phyloP scores from a whole-genome alignment of 2,797 vertebrate species.

The Chelonia mydas region DNA sequence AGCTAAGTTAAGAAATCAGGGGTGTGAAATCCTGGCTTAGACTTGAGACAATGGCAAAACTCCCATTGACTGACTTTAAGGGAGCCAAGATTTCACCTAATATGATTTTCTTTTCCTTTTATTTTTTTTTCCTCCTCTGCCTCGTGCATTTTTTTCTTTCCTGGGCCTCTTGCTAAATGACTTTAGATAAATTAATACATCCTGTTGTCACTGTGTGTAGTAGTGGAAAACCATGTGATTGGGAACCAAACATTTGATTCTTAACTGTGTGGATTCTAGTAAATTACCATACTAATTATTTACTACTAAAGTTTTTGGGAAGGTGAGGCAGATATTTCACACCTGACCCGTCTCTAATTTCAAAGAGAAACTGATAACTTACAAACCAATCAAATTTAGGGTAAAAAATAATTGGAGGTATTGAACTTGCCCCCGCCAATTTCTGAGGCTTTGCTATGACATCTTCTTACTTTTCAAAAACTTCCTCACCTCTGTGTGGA shows the following conservation, averaged over 20 bases:
- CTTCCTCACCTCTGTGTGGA: neutral
- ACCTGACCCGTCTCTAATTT: neutral
- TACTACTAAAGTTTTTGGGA: neutral
- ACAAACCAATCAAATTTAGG: rapidly evolving
- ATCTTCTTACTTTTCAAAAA: neutral
- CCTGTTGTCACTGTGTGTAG: neutral
- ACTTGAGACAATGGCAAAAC: neutral
- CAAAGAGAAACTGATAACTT: neutral
- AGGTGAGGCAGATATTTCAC: neutral
- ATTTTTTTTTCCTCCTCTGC: neutral
- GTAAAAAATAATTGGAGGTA: neutral
- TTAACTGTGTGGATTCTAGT: neutral
- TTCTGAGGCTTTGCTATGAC: neutral
- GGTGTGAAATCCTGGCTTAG: neutral
- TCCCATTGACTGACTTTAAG: neutral
- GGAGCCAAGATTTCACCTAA: neutral
- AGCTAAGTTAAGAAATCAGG: neutral
- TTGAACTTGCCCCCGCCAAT: neutral
- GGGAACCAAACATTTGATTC: neutral
- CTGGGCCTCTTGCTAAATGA: neutral
- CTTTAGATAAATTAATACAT: neutral
- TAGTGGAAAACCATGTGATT: neutral
- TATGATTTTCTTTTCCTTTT: neutral
- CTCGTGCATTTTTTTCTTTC: neutral
- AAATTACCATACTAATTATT: neutral